These are phyloP conservation scores for Labeo catla DNA, from an alignment of 2,113 vertebrate genomes.

Conservation along the genomic window DNA sequence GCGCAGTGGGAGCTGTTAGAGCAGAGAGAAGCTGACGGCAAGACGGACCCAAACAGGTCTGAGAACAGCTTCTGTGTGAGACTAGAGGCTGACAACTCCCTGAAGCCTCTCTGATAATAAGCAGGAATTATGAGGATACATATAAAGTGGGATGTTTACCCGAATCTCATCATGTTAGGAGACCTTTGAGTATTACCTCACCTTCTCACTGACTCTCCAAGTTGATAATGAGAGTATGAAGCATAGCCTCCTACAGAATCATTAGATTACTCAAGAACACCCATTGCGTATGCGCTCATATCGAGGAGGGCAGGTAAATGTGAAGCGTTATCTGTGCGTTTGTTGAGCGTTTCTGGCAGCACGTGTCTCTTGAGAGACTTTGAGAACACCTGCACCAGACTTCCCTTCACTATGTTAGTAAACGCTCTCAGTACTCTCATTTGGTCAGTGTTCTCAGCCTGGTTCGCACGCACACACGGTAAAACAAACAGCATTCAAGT, in stretches of 20 bases:
- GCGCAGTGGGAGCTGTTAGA: conserved; percentile 23
- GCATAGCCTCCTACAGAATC: conserved; percentile 11
- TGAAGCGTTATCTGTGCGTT: not conserved
- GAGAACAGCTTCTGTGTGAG: conserved; percentile 13
- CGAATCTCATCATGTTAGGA: conserved; percentile 33
- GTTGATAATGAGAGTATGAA: conserved; percentile 23
- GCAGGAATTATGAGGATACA: conserved; percentile 39
- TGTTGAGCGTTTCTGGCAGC: conserved; percentile 39
- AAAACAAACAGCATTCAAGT: conserved; percentile 7
- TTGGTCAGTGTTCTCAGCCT: conserved; percentile 38
- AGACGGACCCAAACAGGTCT: conserved; percentile 53
- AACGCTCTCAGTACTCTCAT: conserved; percentile 3
- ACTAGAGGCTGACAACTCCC: conserved; percentile 19
- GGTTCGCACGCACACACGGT: conserved; percentile 37
- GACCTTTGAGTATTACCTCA: conserved; percentile 35
- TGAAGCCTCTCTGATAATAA: conserved; percentile 23
- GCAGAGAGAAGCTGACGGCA: conserved; percentile 26
- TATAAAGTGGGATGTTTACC: conserved; percentile 40
- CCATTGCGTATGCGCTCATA: not conserved
- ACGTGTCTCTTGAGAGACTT: conserved; percentile 15
- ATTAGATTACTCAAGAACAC: conserved; percentile 2
- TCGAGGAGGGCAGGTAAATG: not conserved
- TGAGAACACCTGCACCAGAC: conserved; percentile 34
- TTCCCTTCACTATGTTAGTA: conserved; percentile 36
- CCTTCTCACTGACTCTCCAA: not conserved